These are phyloP conservation scores for Brienomyrus brachyistius DNA, from an alignment of 2,113 vertebrate species.

Conservation along the genomic window DNA sequence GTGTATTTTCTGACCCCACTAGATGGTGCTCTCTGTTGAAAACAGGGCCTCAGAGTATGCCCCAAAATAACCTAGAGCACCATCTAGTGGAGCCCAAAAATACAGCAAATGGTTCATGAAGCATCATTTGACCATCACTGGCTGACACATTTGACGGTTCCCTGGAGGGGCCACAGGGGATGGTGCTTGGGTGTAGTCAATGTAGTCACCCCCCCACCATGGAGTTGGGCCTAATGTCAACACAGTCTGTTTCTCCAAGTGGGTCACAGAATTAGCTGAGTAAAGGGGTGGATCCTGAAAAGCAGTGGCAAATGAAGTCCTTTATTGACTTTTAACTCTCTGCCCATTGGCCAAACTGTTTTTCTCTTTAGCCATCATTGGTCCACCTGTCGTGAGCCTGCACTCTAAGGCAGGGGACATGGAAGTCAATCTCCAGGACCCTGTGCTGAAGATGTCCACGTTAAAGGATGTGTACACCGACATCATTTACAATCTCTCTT, in stretches of 20 bases:
- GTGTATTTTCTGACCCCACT: no score
- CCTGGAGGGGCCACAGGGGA: neutral
- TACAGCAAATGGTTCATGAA: neutral
- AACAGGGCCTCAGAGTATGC: neutral
- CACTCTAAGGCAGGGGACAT: conserved; percentile 20
- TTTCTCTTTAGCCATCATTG: conserved; percentile 44
- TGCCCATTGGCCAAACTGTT: neutral
- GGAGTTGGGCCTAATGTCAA: neutral
- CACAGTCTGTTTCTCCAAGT: neutral
- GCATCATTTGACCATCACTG: neutral
- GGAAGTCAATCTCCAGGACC: conserved; percentile 46
- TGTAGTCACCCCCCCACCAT: neutral
- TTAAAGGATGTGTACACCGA: conserved; percentile 22
- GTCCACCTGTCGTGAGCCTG: conserved; percentile 44
- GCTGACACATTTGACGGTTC: neutral
- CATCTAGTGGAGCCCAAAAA: neutral
- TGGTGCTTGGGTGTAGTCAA: neutral
- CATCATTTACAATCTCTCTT: conserved; percentile 41
- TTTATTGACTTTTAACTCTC: neutral
- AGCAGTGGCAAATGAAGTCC: neutral
- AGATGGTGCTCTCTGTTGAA: no score
- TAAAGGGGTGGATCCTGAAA: neutral
- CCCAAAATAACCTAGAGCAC: neutral
- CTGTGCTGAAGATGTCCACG: conserved; percentile 17
- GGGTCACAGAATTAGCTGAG: neutral